Evolutionary conservation across 1,140 invertebrate genomes (phyloP).

Genomic region (Matsumurasca onukii): DNA sequence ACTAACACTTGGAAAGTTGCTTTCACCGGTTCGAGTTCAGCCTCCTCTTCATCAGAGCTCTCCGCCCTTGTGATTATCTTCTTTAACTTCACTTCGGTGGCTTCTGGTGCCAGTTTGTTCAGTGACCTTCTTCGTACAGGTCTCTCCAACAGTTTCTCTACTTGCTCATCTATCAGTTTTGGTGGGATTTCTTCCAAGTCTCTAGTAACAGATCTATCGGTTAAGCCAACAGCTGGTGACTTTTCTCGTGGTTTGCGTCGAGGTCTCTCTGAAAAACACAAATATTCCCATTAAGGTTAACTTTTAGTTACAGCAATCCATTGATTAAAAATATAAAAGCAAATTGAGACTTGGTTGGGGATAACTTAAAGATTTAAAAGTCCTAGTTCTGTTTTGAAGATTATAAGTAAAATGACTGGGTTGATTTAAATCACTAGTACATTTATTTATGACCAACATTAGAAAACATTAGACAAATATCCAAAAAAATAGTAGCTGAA

Average conservation of each 20-base stretch:
- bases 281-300: no score
- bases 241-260: conserved; percentile 6
- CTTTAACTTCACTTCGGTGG: not conserved
- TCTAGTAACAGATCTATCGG: not conserved
- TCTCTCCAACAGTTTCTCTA: conserved; percentile 7
- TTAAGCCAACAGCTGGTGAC: conserved; percentile 7
- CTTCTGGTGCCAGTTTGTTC: not conserved
- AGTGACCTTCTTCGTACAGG: conserved; percentile 6
- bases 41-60: not conserved
- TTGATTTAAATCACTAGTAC: no score
- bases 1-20: conserved; percentile 7
- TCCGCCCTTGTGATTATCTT: not conserved
- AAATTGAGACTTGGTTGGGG: no score
- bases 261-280: conserved; percentile 5
- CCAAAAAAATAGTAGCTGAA: no score
- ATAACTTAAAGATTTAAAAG: no score
- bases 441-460: no score
- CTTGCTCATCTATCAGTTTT: conserved; percentile 4
- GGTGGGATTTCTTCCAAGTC: conserved; percentile 5
- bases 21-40: conserved; percentile 2
- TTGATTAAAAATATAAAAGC: no score
- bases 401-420: no score
- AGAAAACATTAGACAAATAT: no score
- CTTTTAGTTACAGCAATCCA: no score
- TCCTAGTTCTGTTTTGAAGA: no score